Conservation (phyloP, 2,113 vertebrate genomes). For the Myiozetetes cayanensis region DNA sequence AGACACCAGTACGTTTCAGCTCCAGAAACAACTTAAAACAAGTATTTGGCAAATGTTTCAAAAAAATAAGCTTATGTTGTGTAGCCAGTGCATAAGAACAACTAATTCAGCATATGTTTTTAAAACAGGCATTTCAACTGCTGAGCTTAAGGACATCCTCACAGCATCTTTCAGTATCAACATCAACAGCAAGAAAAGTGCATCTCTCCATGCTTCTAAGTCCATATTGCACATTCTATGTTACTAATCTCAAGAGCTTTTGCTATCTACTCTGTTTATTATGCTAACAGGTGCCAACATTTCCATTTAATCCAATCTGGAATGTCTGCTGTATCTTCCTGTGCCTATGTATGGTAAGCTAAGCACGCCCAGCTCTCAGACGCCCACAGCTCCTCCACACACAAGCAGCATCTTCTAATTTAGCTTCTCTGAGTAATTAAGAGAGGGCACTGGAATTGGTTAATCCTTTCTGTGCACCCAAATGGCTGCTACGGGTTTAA, state of each 20-base stretch:
- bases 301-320: conserved; percentile 39
- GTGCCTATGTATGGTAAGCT: neutral
- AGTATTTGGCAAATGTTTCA: neutral
- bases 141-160: neutral
- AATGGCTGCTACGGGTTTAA: neutral
- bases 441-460: neutral
- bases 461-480: neutral
- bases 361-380: neutral
- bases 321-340: conserved; percentile 1
- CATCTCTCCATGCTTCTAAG: neutral
- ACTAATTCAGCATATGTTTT: neutral
- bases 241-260: neutral
- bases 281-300: conserved; percentile 24
- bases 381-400: neutral
- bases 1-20: neutral
- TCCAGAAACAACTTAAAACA: neutral
- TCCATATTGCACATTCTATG: neutral
- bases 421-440: neutral
- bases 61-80: neutral
- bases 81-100: neutral
- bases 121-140: neutral
- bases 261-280: neutral
- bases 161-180: neutral
- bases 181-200: neutral
- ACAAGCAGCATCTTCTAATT: neutral